Conservation (phyloP, 2,888 invertebrate genomes). For the Chymomyza caudatula region DNA sequence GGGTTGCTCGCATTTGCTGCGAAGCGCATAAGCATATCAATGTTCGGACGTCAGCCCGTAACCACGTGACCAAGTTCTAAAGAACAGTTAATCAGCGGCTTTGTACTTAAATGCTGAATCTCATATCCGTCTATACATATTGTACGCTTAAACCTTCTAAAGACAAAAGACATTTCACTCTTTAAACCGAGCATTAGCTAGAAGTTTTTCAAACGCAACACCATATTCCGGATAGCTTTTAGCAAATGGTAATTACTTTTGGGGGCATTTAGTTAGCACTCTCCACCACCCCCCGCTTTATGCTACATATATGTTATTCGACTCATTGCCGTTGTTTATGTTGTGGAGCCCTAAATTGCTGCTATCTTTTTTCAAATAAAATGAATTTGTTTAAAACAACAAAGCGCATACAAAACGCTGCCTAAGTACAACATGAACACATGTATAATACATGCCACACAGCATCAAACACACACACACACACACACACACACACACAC, state of each 20-base stretch:
- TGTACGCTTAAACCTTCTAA: no score
- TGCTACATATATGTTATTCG: background rate
- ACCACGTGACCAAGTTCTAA: no score
- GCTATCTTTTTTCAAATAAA: constrained; percentile 26
- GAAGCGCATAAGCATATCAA: no score
- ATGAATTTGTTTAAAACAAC: constrained; percentile 37
- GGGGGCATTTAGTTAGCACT: background rate
- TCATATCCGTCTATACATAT: no score
- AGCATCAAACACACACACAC: background rate
- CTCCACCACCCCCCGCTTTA: background rate
- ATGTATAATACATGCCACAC: background rate
- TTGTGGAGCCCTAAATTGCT: background rate
- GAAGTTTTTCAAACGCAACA: no score
- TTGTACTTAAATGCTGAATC: no score
- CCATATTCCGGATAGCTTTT: background rate
- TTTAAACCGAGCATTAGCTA: background rate
- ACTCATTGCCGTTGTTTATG: background rate
- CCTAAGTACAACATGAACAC: background rate
- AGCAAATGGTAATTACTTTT: background rate
- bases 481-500: background rate
- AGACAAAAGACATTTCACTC: no score
- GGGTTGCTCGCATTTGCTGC: no score
- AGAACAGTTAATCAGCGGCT: no score
- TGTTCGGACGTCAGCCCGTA: no score
- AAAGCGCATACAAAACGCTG: background rate